Conservation (phyloP, 2,888 invertebrate genomes). For the Drosophila austrosaltans region DNA sequence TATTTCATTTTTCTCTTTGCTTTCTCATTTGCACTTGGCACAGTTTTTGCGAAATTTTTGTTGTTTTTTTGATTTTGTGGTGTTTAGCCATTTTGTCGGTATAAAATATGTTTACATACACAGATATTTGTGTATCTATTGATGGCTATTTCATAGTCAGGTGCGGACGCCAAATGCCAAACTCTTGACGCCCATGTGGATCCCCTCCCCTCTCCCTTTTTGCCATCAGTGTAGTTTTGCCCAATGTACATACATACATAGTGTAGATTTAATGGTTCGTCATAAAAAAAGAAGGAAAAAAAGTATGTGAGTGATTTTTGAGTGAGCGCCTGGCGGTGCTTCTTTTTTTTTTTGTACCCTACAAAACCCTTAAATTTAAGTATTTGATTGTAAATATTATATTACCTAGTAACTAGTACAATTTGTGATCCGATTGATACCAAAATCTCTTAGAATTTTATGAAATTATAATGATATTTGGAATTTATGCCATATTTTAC, state of each 20-base stretch:
- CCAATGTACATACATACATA: slow-evolving; percentile 18
- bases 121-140: slow-evolving; percentile 39
- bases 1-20: slow-evolving; percentile 28
- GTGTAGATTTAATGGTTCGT: slow-evolving; percentile 67
- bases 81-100: slow-evolving; percentile 6
- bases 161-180: slow-evolving; percentile 55
- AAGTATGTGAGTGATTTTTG: slow-evolving; percentile 30
- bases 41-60: slow-evolving; percentile 55
- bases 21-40: slow-evolving; percentile 70
- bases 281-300: slow-evolving; percentile 52
- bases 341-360: slow-evolving; percentile 27
- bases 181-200: not conserved
- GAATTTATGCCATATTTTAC: too few species aligned
- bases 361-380: not conserved
- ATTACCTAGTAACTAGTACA: too few species aligned
- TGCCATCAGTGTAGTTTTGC: not conserved
- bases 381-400: not conserved
- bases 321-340: slow-evolving; percentile 18
- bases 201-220: not conserved
- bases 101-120: slow-evolving; percentile 31
- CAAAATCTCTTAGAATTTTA: too few species aligned
- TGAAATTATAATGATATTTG: too few species aligned
- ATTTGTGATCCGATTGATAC: too few species aligned
- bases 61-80: slow-evolving; percentile 36
- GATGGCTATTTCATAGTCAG: slow-evolving; percentile 67